Evolutionary conservation across 2,797 vertebrate genomes (phyloP).

Genomic region (Mergus octosetaceus): DNA sequence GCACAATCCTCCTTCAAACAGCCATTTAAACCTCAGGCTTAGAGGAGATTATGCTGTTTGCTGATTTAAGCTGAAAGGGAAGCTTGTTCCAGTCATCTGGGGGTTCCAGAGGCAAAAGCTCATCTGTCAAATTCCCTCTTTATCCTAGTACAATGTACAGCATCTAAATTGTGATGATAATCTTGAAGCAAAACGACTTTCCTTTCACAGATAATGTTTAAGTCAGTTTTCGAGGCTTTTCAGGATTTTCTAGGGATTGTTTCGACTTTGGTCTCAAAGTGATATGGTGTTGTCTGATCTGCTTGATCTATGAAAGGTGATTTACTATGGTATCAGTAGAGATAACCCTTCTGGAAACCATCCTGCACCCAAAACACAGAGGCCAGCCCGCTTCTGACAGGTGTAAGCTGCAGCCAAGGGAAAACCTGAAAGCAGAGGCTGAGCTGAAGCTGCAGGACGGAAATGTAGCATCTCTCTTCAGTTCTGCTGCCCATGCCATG

Average conservation of each 20-base stretch:
- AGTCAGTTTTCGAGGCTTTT: constrained; percentile 33
- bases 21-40: constrained; percentile 69
- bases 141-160: constrained; percentile 63
- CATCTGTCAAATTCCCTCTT: constrained; percentile 68
- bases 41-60: constrained; percentile 75
- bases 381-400: not conserved
- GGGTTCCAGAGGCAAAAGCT: constrained; percentile 63
- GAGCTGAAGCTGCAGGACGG: not conserved
- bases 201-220: constrained; percentile 38
- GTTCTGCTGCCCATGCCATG: not conserved
- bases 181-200: constrained; percentile 49
- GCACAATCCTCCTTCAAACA: constrained; percentile 70
- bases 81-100: constrained; percentile 64
- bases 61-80: constrained; percentile 73
- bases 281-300: constrained; percentile 8
- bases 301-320: constrained; percentile 11
- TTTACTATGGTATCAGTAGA: not conserved
- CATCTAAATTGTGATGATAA: constrained; percentile 65
- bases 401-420: not conserved
- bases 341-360: not conserved
- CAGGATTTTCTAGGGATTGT: constrained; percentile 54
- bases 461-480: not conserved
- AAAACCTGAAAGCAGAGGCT: not conserved
- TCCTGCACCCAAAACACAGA: not conserved
- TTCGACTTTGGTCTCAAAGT: not conserved